Evolutionary conservation across 2,113 vertebrate species (phyloP), one percentile per base, ranked within the genome.

Genomic region (Gnathonemus longibarbis): DNA sequence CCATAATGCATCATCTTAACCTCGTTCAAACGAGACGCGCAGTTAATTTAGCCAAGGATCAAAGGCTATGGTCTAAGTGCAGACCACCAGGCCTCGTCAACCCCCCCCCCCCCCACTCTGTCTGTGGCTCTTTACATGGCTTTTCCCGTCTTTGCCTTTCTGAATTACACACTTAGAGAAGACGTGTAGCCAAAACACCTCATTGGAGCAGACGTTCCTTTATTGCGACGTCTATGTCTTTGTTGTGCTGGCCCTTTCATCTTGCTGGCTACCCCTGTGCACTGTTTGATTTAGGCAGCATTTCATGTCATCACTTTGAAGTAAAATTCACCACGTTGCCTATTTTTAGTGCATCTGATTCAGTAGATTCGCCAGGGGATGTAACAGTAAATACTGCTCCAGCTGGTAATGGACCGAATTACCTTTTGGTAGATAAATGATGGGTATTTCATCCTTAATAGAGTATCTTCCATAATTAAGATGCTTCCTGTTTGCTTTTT

Each of bases 81-180:
- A 66, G 46, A 74, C 80, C 90, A 74, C 90, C 45, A 74, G 90
- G 83, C 17, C 83, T 89, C 48, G 50, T 42, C 31, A 15, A 49
- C 70, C 42, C 9, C 39, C 50, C 89, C 21, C 66, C 24, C 70
- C 70, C 10, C n/a, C 27, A 35, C 66, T 31, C 66, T 74, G 31
- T 87, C 49, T 49, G 21, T 84, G 24, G 39, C 77, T 45, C 83
- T 84, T 84, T 84, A 48, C 83, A 48, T 88, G n/a, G 42, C n/a
- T 35, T 48, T 49, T 83, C 77, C 93, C 89, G 80, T 93, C 93
- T 93, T 93, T 93, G 93, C 93, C 90, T 92, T 92, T 94, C 85
- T 94, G 95, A 95, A 96, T 96, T 93, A 94, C 10, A 95, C 93
- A 93, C 93, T 90, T 93, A 39, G 87, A 88, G 80, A 48, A 93